Evolutionary conservation across 1,140 invertebrate species (phyloP), one percentile per base, ranked within the genome.

Genomic region (Drosophila watanabei): DNA sequence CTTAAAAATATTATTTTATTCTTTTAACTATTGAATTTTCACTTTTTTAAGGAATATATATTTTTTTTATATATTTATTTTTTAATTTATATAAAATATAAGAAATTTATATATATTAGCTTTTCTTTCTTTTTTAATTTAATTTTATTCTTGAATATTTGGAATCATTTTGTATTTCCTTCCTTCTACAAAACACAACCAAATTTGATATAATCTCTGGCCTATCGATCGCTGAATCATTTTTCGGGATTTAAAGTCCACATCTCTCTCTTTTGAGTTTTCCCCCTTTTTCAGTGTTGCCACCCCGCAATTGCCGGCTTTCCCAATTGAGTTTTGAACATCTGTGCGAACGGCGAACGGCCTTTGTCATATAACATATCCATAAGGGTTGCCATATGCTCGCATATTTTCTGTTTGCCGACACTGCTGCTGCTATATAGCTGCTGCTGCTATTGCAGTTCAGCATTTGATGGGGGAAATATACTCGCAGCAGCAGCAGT

Each of bases 301-400:
- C 82, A 86, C 79, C 82, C 75, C 52, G 56, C 56, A n/a, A 65
- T 64, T 28, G 33, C 70, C 43, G 58, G 41, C 60, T 69, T 58
- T 73, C 70, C 70, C 70, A 43, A 51, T 51, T 37, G 62, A 58
- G 54, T 79, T 64, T 60, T 59, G 58, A 82, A 83, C 80, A 73
- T 73, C 81, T 75, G 64, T 79, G 78, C 35, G 59, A 11, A n/a
- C 65, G 39, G 20, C 33, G 20, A 69, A 45, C 64, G 46, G 68
- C 69, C 70, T 84, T 89, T 83, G 77, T 88, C 56, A 66, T 30
- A 65, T 62, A 9, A 43, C 62, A 60, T 32, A 52, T 56, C 69
- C 68, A 88, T 89, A 88, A 88, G 85, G 85, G 85, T 88, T 88
- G 85, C 85, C 85, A 88, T 88, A 88, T 88, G 85, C 85, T 85